A percentile compares a stretch with the other conserved stretches of the same genome.
phyloP scores from a whole-genome alignment of 2,888 invertebrate genomes.

The Tachystola acroxantha region DNA sequence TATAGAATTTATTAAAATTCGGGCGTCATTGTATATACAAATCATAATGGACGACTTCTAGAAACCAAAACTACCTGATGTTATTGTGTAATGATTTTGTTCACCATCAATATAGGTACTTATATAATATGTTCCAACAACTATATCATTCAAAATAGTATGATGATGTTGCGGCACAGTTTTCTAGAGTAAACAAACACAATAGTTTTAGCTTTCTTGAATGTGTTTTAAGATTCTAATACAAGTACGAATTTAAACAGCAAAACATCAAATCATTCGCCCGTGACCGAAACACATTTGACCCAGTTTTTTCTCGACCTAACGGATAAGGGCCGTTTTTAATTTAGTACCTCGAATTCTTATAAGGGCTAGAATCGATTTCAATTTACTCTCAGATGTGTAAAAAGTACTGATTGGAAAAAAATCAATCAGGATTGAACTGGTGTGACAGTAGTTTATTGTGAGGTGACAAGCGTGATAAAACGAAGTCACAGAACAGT shows the following conservation, averaged over 20 bases:
- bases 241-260: background rate
- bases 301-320: constrained; percentile 26
- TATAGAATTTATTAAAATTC: constrained; percentile 23
- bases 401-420: constrained; percentile 45
- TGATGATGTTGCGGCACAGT: too few species aligned
- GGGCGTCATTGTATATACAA: constrained; percentile 25
- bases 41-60: background rate
- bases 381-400: constrained; percentile 54
- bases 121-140: too few species aligned
- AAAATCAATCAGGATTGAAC: constrained; percentile 71
- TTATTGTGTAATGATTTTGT: background rate
- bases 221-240: too few species aligned
- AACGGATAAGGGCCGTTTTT: constrained; percentile 31
- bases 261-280: constrained; percentile 4
- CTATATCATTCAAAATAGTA: too few species aligned
- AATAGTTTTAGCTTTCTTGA: too few species aligned
- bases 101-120: too few species aligned
- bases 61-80: constrained; percentile 1
- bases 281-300: constrained; percentile 24
- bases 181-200: too few species aligned
- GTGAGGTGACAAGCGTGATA: constrained; percentile 61
- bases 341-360: constrained; percentile 40
- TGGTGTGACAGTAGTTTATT: constrained; percentile 63
- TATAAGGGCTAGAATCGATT: constrained; percentile 55
- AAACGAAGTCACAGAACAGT: constrained; percentile 58